phyloP scores from a whole-genome alignment of 30 jellyfish, hydroid and myxozoan genomes.

The Rhopilema esculentum region DNA sequence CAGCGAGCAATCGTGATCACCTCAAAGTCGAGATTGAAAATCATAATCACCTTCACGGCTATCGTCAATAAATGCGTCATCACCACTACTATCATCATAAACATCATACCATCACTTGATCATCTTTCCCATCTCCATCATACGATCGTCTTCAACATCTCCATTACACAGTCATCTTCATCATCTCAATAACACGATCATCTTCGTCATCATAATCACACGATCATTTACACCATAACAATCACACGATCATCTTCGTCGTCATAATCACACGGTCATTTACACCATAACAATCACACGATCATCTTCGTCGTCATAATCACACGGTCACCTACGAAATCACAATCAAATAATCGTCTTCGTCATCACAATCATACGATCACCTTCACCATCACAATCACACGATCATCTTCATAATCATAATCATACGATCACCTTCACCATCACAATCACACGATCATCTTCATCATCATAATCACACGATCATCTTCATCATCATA shows the following conservation, averaged over 20 bases:
- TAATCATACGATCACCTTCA: conserved; percentile 3
- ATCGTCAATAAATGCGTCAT: no score
- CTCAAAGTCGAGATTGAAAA: no score
- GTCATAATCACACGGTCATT: not conserved
- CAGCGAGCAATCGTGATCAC: no score
- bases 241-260: not conserved
- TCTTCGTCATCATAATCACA: not conserved
- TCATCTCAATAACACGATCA: conserved; percentile 9
- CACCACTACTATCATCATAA: conserved; percentile 1
- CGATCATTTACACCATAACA: not conserved
- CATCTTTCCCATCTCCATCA: conserved; percentile 9
- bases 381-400: no score
- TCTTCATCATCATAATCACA: not conserved
- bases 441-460: not conserved
- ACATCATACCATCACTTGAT: not conserved
- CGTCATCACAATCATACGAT: no score
- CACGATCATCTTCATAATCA: not conserved
- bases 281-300: no score
- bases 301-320: no score
- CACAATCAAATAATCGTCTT: no score
- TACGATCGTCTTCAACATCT: conserved; percentile 8
- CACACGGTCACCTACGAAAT: no score
- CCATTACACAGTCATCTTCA: conserved; percentile 2
- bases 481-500: conserved; percentile 2
- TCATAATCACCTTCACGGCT: no score